A percentile compares a stretch with the other conserved stretches of the same genome.
Conservation (phyloP, 1,140 invertebrate genomes). For the Caenorhabditis elegans region DNA sequence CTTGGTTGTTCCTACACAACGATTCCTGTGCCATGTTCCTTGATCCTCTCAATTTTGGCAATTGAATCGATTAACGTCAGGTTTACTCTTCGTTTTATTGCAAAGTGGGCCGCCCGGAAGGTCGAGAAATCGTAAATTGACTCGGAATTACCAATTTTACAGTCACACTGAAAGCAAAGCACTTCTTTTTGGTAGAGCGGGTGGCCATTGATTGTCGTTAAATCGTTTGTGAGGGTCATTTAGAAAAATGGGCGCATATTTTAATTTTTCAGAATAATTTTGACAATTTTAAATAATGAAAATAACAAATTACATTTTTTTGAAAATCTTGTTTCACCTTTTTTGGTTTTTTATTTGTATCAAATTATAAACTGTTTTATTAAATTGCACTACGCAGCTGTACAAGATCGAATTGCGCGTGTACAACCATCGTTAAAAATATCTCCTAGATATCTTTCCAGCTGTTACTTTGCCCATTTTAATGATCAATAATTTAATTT, state of each 20-base stretch:
- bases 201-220: neutral
- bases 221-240: neutral
- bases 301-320: neutral
- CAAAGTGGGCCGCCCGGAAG: neutral
- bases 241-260: too few species aligned
- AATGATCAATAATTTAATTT: neutral
- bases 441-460: neutral
- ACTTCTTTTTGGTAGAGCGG: neutral
- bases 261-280: neutral
- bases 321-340: too few species aligned
- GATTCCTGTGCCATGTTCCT: too few species aligned
- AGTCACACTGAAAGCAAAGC: neutral
- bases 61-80: neutral
- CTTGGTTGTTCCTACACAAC: neutral
- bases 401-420: too few species aligned
- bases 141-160: conserved; percentile 26
- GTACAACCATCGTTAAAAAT: too few species aligned
- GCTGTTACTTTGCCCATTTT: neutral
- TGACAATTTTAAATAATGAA: neutral
- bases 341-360: too few species aligned
- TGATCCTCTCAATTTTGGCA: neutral
- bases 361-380: too few species aligned
- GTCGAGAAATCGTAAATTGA: conserved; percentile 28
- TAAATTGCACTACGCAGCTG: too few species aligned
- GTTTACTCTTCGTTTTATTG: neutral